phyloP scores from a whole-genome alignment of 2,888 invertebrate genomes.

The Trichogramma dendrolimi region DNA sequence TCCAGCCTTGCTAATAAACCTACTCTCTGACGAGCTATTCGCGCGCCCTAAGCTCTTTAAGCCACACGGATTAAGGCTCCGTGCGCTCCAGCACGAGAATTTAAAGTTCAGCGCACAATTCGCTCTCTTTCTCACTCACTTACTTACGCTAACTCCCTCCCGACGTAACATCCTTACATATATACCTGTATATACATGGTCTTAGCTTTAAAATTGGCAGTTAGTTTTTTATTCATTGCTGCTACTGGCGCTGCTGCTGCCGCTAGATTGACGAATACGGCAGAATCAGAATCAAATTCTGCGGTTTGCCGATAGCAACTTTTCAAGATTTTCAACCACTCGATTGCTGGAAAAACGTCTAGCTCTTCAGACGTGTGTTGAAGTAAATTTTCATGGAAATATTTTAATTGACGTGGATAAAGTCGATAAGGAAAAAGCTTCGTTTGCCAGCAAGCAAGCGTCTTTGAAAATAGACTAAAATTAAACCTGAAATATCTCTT shows the following conservation, averaged over 20 bases:
- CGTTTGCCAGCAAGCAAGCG: too few species aligned
- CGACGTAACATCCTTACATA: neutral
- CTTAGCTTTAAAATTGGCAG: conserved; percentile 17
- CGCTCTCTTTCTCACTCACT: neutral
- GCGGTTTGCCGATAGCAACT: conserved; percentile 21
- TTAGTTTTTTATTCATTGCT: conserved; percentile 13
- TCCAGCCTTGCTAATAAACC: conserved; percentile 51
- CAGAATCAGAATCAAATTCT: conserved; percentile 14
- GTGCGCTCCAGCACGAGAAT: conserved; percentile 39
- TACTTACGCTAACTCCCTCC: neutral
- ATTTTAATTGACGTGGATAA: too few species aligned
- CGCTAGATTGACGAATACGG: too few species aligned
- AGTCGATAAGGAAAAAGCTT: too few species aligned
- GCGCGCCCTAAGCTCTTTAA: conserved; percentile 47
- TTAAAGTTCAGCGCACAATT: conserved; percentile 38
- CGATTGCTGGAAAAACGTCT: too few species aligned
- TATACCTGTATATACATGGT: neutral
- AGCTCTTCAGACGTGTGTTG: too few species aligned
- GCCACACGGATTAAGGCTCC: conserved; percentile 45
- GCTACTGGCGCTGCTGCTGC: too few species aligned
- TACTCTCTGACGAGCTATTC: conserved; percentile 49
- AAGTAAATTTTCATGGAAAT: too few species aligned
- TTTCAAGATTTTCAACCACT: neutral
- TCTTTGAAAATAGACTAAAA: too few species aligned
- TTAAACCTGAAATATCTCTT: too few species aligned